A percentile compares a stretch with the other conserved stretches of the same genome.
Conservation (phyloP, 2,797 vertebrate species). For the Glyptemys insculpta region DNA sequence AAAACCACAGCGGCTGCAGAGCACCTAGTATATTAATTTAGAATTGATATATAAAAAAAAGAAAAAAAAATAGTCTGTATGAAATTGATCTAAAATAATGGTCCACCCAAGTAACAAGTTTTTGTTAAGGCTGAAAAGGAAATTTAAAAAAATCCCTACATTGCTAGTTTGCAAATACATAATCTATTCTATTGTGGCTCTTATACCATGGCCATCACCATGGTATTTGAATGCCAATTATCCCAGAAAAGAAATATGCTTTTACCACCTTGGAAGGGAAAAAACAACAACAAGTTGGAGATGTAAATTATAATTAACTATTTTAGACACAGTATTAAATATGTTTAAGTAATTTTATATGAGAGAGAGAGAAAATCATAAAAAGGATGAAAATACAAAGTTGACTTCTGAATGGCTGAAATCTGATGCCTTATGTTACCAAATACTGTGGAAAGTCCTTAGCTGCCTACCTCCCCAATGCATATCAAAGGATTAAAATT, state of each 20-base stretch:
- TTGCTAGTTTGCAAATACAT: neutral
- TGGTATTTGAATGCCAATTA: neutral
- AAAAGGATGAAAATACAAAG: neutral
- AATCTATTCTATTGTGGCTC: neutral
- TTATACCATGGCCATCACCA: neutral
- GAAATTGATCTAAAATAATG: constrained; percentile 72
- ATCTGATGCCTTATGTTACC: neutral
- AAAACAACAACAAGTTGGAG: neutral
- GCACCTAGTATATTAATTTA: constrained; percentile 83
- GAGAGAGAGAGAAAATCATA: neutral
- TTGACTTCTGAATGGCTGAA: neutral
- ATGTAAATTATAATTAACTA: neutral
- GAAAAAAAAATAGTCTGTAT: constrained; percentile 52
- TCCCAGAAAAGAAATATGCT: neutral
- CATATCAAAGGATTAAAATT: neutral
- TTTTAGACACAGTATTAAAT: neutral
- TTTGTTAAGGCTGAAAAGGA: constrained; percentile 44
- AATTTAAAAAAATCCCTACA: constrained; percentile 1
- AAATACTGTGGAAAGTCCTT: neutral
- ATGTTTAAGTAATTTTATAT: rapidly evolving
- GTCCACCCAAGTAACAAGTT: constrained; percentile 39
- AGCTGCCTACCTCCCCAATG: neutral
- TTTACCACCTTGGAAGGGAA: neutral
- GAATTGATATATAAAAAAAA: constrained; percentile 75
- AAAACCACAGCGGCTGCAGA: constrained; percentile 78